Evolutionary conservation across 2,888 invertebrate species (phyloP).

Genomic region (Eupithecia pulchellata): DNA sequence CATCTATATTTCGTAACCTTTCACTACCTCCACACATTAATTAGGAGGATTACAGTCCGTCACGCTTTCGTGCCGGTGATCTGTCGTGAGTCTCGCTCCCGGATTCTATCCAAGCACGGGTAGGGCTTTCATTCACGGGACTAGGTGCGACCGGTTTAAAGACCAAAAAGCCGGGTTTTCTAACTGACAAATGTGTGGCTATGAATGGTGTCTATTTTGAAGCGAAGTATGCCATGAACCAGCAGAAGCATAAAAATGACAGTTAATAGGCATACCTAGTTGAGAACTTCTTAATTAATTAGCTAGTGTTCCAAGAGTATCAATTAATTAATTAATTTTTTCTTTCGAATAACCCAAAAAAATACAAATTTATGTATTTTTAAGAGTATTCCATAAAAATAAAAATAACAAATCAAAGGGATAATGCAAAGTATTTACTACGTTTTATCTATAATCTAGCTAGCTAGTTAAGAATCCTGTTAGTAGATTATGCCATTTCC

Average conservation of each 20-base stretch:
- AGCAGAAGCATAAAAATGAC: background rate
- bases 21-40: constrained; percentile 56
- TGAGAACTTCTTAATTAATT: too few species aligned
- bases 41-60: constrained; percentile 58
- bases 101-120: constrained; percentile 37
- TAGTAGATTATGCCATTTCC: background rate
- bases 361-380: too few species aligned
- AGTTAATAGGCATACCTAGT: background rate
- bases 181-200: background rate
- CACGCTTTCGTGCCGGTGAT: constrained; percentile 55
- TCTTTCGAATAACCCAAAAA: too few species aligned
- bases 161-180: constrained; percentile 7
- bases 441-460: too few species aligned
- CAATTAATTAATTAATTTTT: too few species aligned
- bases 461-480: too few species aligned
- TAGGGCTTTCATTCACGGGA: constrained; percentile 6
- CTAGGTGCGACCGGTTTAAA: constrained; percentile 10
- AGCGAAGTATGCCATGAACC: background rate
- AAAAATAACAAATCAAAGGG: too few species aligned
- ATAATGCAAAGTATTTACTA: too few species aligned
- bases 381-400: too few species aligned
- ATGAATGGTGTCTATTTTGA: background rate
- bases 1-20: constrained; percentile 52
- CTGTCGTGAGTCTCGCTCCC: constrained; percentile 42
- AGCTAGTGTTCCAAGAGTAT: too few species aligned